Evolutionary conservation across 2,888 invertebrate species (phyloP), one percentile per base, ranked within the genome.

Genomic region (Euzophera pinguis): DNA sequence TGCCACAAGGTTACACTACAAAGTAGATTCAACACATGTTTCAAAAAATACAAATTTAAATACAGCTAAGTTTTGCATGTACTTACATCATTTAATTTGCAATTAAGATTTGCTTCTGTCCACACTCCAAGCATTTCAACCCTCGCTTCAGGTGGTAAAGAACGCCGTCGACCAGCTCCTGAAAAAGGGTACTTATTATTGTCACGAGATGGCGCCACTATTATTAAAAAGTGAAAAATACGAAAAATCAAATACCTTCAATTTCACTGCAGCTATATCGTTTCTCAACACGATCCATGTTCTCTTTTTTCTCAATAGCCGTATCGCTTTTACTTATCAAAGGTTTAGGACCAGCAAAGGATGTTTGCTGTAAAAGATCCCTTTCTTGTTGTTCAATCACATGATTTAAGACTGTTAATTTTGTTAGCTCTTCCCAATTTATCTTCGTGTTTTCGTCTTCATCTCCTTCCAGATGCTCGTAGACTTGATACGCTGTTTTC

Each of bases 401-500:
- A 56, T 90, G 90, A 56, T 90, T 90, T 8, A 90, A 75, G 3
- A 90, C 86, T 1, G 90, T 90, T 53, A 90, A 66, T 64, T 90
- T 90, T 0, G 90, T 88, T 47, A 91, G 65, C 59, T 91, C 88
- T 38, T 91, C 91, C 91, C 91, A 91, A 59, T 91, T 80, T 56
- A 91, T 86, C 61, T 84, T 90, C 0, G 76, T 61, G 2, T 78
- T 78, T 34, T 86, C 87, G 60, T 91, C 75, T 65, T 91, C 82
- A 29, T 80, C 80, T 5, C 75, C 87, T 77, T 83, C 87, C 56
- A 85, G 68, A 62, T 89, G 84, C 62, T 90, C 90, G 54, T 88
- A 90, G 9, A 94, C 93, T 83, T 94, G 94, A 77, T 94, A 95
- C 0, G 94, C 94, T 6, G 93, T 94, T 73, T 93, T 92, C 86